A percentile compares a stretch with the other conserved stretches of the same genome.
Conservation (phyloP, 2,113 vertebrate genomes). For the Lipotes vexillifer region DNA sequence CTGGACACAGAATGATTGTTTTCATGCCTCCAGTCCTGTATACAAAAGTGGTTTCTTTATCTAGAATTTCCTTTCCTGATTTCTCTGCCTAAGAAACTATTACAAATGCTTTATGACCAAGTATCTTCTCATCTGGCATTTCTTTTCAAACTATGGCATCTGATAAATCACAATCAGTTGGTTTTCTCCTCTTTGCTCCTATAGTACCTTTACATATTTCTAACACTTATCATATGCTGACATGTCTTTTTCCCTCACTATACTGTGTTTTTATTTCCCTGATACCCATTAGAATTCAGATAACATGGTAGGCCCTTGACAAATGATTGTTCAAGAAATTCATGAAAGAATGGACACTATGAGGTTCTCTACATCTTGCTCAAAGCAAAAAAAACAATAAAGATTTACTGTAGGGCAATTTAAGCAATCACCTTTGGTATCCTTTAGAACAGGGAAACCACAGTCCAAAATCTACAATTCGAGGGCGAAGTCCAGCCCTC, state of each 20-base stretch:
- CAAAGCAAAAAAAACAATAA: not conserved
- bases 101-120: not conserved
- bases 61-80: not conserved
- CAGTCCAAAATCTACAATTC: not conserved
- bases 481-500: not conserved
- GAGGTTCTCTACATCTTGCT: not conserved
- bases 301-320: not conserved
- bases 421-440: not conserved
- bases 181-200: not conserved
- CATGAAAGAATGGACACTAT: not conserved
- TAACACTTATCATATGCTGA: not conserved
- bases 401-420: not conserved
- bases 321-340: not conserved
- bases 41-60: not conserved
- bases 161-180: not conserved
- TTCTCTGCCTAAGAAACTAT: not conserved
- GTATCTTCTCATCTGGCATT: not conserved
- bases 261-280: not conserved
- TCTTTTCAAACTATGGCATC: not conserved
- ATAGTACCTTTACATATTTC: not conserved
- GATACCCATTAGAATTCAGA: not conserved
- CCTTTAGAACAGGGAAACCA: not conserved
- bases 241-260: not conserved
- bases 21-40: not conserved
- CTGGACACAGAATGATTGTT: not conserved